Base-by-base conservation (phyloP, 1,140 invertebrate genomes). In the Drosophila aff. region DNA sequence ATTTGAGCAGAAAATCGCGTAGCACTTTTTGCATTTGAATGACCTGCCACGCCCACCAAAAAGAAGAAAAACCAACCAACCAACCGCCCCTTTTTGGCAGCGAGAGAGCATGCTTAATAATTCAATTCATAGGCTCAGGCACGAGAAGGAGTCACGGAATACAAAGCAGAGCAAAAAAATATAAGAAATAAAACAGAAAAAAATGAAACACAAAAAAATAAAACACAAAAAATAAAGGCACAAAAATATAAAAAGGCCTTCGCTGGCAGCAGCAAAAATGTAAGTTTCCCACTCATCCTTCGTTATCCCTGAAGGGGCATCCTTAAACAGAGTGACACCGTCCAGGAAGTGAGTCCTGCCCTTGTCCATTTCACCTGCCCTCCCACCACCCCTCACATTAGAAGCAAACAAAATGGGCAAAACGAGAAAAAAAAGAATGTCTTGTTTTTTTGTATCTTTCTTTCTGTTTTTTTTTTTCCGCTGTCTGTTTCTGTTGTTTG, bases 51-150 rank as follows among this genome's bases (percentile, higher is more conserved):
- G 64, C 68, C 59, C 68, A 55, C 58, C 18, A 23, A 55, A 38
- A 53, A 53, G 2, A 9, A 28, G 10, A 13, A 16, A 38, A 38
- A 36, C 18, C 5, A 52, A 18, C 9, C 61, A 38, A 31, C 44
- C 61, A 33, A 9, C 16, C 58, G 72, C 61, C 49, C 33, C 33
- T 53, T 63, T 52, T 50, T 64, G 43, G 69, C 57, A 67, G 55
- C 49, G 49, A 71, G 49, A 59, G 47, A 63, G 47, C 71, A 76
- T 89, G 76, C 84, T 87, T 87, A 87, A 87, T 87, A 87, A 87
- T 87, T 87, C 84, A 87, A 87, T 87, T 87, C 84, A 89, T 87
- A 87, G 84, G 83, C 83, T 36, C 84, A 81, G 84, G 80, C 84
- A 89, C 81, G 81, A 89, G 59, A 71, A 76, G 69, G 81, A 84